Percentiles rank a stretch among this genome's conserved stretches.
phyloP scores from a whole-genome alignment of 2,888 invertebrate species.

The Mythimna vitellina region DNA sequence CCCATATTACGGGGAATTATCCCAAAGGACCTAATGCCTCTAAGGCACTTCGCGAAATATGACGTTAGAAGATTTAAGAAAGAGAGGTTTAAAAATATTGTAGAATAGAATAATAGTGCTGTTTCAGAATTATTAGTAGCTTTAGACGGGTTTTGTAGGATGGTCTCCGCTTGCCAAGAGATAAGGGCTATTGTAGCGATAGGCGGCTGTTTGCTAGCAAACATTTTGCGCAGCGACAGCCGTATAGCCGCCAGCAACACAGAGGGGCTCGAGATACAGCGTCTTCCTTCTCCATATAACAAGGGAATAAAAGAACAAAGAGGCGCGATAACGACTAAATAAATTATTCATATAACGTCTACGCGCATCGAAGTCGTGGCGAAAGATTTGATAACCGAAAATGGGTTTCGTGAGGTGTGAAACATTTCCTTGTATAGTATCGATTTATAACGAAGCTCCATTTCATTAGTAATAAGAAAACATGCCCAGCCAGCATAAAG shows the following conservation, averaged over 20 bases:
- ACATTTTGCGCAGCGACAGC: slow-evolving; percentile 67
- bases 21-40: slow-evolving; percentile 71
- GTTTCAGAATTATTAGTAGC: slow-evolving; percentile 71
- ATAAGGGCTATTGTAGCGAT: slow-evolving; percentile 72
- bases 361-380: slow-evolving; percentile 72
- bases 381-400: slow-evolving; percentile 78
- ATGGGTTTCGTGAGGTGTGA: slow-evolving; percentile 69
- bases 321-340: slow-evolving; percentile 77
- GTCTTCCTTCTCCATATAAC: slow-evolving; percentile 67
- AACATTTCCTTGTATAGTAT: slow-evolving; percentile 60
- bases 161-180: slow-evolving; percentile 69
- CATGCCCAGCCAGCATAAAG: slow-evolving; percentile 69
- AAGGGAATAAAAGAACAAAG: slow-evolving; percentile 75
- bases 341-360: slow-evolving; percentile 81
- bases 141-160: slow-evolving; percentile 57
- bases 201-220: slow-evolving; percentile 70
- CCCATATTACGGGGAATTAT: slow-evolving; percentile 81
- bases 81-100: slow-evolving; percentile 69
- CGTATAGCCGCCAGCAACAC: slow-evolving; percentile 65
- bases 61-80: slow-evolving; percentile 63
- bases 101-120: slow-evolving; percentile 63
- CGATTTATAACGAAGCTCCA: slow-evolving; percentile 60
- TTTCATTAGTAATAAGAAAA: slow-evolving; percentile 69
- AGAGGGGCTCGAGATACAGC: slow-evolving; percentile 63
- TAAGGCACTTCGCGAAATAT: slow-evolving; percentile 70